Evolutionary conservation across 2,888 invertebrate species (phyloP), one percentile per base, ranked within the genome.

Genomic region (Pseudococcus viburni): DNA sequence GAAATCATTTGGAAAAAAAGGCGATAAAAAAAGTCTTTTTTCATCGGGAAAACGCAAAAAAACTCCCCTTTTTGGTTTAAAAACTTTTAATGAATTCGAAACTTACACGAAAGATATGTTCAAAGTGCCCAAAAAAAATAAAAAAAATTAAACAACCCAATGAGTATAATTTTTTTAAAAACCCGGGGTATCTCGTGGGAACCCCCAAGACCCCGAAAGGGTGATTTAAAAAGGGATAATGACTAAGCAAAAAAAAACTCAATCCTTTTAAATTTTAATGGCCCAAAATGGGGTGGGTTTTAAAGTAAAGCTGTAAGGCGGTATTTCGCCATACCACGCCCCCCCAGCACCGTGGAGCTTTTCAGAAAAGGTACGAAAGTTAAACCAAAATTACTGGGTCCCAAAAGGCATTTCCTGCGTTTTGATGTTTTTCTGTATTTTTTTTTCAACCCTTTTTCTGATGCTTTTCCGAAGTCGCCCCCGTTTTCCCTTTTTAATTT

Each of bases 161-260:
- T 73, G 33, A 73, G 68, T 26, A 33, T 73, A 73, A 73, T 73
- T 73, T 73, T 33, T 73, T n/a, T n/a, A n/a, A n/a, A n/a, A 73
- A 64, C 19, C 64, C 64, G 19, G 9, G 68, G 26, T 73, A 73
- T 26, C 68, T 12, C 26, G 6, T 12, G 33, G 68, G 33, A 26
- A 33, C 26, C 26, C 3, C 26, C 1, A 33, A 33, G 33, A 1
- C 68, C 7, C 12, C 3, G 3, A 73, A 73, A 73, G 26, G 68
- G 68, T 73, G 68, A 73, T 73, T 26, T 26, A 26, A 73, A 73
- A 73, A 26, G n/a, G 26, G 1, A 33, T 33, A 73, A 73, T 73
- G 68, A 73, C 68, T 73, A 73, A 73, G 68, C 68, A n/a, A 73
- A 73, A 73, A 33, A 26, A 73, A 26, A 73, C 33, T 15, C 9